A percentile compares a stretch with the other conserved stretches of the same genome.
phyloP scores from a whole-genome alignment of 2,797 vertebrate genomes.

The Neomorphus geoffroyi region DNA sequence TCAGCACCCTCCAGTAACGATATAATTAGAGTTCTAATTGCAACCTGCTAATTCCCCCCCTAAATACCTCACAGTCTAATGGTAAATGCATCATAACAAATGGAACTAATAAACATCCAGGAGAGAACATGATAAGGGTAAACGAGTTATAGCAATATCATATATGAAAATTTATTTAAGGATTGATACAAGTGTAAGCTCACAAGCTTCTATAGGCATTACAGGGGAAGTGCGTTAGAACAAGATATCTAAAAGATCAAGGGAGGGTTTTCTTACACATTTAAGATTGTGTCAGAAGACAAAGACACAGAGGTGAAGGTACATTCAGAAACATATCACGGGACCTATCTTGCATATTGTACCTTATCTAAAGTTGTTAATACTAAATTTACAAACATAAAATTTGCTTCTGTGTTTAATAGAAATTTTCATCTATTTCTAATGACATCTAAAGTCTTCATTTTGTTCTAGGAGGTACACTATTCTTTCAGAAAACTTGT shows the following conservation, averaged over 20 bases:
- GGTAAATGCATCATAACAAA: slow-evolving; percentile 48
- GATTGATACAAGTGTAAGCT: not conserved
- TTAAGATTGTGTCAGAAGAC: not conserved
- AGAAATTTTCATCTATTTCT: not conserved
- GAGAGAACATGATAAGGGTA: slow-evolving; percentile 5
- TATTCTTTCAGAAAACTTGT: not conserved
- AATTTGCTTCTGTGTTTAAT: not conserved
- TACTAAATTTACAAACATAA: not conserved
- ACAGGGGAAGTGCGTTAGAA: not conserved
- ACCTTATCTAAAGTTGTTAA: not conserved
- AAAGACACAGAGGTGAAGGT: not conserved
- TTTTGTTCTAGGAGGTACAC: not conserved
- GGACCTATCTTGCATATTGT: not conserved
- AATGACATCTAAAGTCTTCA: not conserved
- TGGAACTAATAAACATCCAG: slow-evolving; percentile 40
- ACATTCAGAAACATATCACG: not conserved
- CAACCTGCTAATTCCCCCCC: slow-evolving; percentile 44
- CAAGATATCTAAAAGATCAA: not conserved
- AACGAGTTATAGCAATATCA: not conserved
- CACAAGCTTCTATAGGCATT: not conserved
- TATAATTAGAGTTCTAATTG: slow-evolving; percentile 62
- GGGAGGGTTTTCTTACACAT: not conserved
- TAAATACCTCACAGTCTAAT: slow-evolving; percentile 55
- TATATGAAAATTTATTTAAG: not conserved
- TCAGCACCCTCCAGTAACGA: slow-evolving; percentile 38